Percentiles rank a stretch among this genome's conserved stretches.
Conservation (phyloP, 2,888 invertebrate genomes). For the Geophilus truncorum region DNA sequence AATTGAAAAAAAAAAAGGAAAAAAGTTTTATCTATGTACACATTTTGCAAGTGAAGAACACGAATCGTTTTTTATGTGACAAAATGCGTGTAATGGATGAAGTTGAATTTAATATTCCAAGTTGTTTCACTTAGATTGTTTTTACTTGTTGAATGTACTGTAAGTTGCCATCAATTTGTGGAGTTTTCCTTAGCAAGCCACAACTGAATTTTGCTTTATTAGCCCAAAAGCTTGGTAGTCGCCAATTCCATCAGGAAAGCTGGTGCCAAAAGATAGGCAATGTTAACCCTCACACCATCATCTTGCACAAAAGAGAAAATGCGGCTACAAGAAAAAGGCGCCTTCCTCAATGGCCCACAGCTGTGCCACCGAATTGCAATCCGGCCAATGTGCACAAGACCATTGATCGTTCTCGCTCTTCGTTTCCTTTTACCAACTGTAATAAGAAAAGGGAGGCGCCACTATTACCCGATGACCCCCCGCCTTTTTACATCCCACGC, state of each 20-base stretch:
- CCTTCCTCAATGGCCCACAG: conserved; percentile 24
- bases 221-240: neutral
- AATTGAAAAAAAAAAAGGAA: neutral
- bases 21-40: neutral
- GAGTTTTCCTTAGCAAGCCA: neutral
- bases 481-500: neutral
- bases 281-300: conserved; percentile 18
- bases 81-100: neutral
- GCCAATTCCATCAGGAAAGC: conserved; percentile 14
- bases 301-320: neutral
- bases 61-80: neutral
- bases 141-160: no score
- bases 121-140: no score
- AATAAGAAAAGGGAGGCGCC: neutral
- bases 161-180: neutral
- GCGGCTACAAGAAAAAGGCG: neutral
- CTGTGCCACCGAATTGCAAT: conserved; percentile 27
- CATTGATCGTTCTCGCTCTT: conserved; percentile 3
- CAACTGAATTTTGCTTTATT: conserved; percentile 1
- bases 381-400: conserved; percentile 21
- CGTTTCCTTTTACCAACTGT: conserved; percentile 22
- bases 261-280: conserved; percentile 9
- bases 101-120: neutral
- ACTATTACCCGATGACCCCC: conserved; percentile 4
- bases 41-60: neutral